Base-by-base conservation (phyloP, 2,888 invertebrate genomes). In the Dimorphilus gyrociliatus region DNA sequence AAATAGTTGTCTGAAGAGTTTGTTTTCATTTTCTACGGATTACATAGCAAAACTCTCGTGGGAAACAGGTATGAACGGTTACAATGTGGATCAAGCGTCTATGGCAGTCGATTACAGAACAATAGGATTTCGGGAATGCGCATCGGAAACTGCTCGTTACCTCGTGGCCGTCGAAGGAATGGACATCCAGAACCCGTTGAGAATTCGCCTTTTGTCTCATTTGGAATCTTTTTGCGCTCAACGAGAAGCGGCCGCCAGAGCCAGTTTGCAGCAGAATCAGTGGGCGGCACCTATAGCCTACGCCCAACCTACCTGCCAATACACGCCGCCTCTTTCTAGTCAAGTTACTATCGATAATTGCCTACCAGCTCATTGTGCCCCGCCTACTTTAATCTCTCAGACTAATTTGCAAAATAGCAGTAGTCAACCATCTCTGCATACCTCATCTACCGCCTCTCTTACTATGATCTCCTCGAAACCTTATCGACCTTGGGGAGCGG, bases 401-500 rank as follows among this genome's bases (percentile, higher is more conserved):
- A n/a, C n/a, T n/a, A n/a, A n/a, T n/a, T n/a, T n/a, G n/a, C n/a
- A n/a, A n/a, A n/a, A n/a, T n/a, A n/a, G n/a, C n/a, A n/a, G n/a
- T n/a, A n/a, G n/a, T n/a, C n/a, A n/a, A n/a, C n/a, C n/a, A n/a
- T n/a, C n/a, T n/a, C n/a, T n/a, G n/a, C n/a, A n/a, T n/a, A n/a
- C n/a, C n/a, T n/a, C n/a, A n/a, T n/a, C n/a, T n/a, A n/a, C 35
- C 29, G 10, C 28, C 13, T 33, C 32, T 30, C 38, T 40, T n/a
- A 37, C 41, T 25, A 34, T 40, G 5, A 36, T 38, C 10, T 47
- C 53, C 3, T 55, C 62, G 16, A 86, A 86, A 53, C 90, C 90
- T 0, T 92, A 90, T 61, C 67, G 92, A 47, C 92, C 90, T 1
- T 92, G 92, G 92, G 90, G 90, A 2, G 81, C 86, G 0, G 90